Evolutionary conservation across 2,113 vertebrate species (phyloP).

Genomic region (Psammodynastes pulverulentus): DNA sequence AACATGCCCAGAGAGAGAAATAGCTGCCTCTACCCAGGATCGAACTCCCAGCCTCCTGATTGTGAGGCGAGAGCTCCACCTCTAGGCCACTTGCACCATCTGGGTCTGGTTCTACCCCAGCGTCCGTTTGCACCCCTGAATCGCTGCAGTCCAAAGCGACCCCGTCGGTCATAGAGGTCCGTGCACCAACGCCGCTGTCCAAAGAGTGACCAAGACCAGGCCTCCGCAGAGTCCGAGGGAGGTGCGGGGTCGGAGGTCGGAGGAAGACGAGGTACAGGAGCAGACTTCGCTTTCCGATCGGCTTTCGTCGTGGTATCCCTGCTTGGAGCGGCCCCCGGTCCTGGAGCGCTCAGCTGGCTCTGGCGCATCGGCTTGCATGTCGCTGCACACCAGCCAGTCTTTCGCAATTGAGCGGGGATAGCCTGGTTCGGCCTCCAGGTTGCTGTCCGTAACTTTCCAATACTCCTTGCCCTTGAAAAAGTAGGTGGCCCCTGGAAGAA

Average conservation of each 20-base stretch:
- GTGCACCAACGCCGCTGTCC: constrained; percentile 63
- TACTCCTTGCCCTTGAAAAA: constrained; percentile 94
- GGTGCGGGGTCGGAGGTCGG: constrained; percentile 6
- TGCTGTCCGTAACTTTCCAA: constrained; percentile 86
- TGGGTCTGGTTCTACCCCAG: background rate
- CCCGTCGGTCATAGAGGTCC: constrained; percentile 69
- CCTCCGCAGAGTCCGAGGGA: constrained; percentile 18
- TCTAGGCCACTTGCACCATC: too few relatives aligned
- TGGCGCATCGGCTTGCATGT: constrained; percentile 77
- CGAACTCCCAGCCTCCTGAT: too few relatives aligned
- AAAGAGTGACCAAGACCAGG: constrained; percentile 56
- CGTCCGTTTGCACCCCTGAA: constrained; percentile 1
- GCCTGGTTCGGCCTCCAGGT: constrained; percentile 79
- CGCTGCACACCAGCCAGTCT: constrained; percentile 91
- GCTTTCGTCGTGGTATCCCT: constrained; percentile 71
- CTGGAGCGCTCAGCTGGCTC: constrained; percentile 63
- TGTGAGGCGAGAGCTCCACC: too few relatives aligned
- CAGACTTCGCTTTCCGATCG: constrained; percentile 81
- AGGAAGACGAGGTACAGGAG: constrained; percentile 89
- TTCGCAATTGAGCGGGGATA: constrained; percentile 83
- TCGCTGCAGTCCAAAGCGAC: background rate
- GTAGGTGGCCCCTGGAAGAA: constrained; percentile 81
- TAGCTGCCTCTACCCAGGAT: too few relatives aligned
- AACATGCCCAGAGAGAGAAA: too few relatives aligned
- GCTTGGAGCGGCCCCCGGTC: constrained; percentile 62